Base-by-base conservation (phyloP, 1,140 invertebrate genomes). In the Arctopsyche grandis region DNA sequence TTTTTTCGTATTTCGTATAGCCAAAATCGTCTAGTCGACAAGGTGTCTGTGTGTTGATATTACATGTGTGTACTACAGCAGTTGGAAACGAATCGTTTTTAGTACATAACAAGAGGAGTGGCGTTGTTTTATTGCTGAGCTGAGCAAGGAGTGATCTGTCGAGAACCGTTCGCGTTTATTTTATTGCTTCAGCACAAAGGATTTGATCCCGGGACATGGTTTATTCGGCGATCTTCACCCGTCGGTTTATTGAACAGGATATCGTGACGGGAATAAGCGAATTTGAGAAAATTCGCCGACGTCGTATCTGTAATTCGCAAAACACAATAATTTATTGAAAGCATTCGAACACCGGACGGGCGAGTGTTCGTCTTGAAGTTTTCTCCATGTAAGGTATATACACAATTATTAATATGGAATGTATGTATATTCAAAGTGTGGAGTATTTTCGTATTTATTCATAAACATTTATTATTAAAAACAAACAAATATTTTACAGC, bases 111-210 rank as follows among this genome's bases (percentile, higher is more conserved):
- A 66, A 66, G 63, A 66, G 63, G 63, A 66, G 63, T 66, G 63
- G 24, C 63, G 63, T 66, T 66, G 63, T 66, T 66, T 66, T 66
- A 66, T 66, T 24, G 63, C 63, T 29, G 19, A 66, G 24, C 63
- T 29, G 63, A 66, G 63, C 63, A 66, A 66, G 63, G 21, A 29
- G 63, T 66, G 63, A 66, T 66, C 63, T 66, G 22, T 66, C 21
- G 63, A 66, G 21, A 66, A 66, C 24, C 63, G 63, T 66, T 66
- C 63, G 63, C 63, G 22, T 66, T 66, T 66, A 66, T 66, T 66
- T 66, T 66, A 66, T 66, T 66, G 63, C 63, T 66, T 66, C 63
- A 12, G 12, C 48, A 29, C 63, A 66, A 66, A 66, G 63, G 63
- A 66, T 66, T 66, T 66, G 63, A 66, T 66, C 63, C 63, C 24